Evolutionary conservation across 2,113 vertebrate species (phyloP).

Genomic region (Stigmatopora nigra): DNA sequence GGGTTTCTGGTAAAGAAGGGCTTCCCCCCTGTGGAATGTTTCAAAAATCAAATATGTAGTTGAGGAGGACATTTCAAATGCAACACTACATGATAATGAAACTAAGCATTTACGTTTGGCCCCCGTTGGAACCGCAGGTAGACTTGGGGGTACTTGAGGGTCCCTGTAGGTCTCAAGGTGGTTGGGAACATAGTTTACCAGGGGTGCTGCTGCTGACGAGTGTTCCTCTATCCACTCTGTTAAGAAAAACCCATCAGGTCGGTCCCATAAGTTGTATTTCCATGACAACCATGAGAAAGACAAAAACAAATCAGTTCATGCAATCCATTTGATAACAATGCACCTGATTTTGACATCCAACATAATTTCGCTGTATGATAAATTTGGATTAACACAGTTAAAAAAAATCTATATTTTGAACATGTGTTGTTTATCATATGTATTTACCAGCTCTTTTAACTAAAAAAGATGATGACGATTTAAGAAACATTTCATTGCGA

Average conservation of each 20-base stretch:
- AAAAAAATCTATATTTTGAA: neutral
- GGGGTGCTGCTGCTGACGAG: conserved; percentile 78
- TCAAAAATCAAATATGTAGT: neutral
- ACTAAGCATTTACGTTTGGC: conserved; percentile 59
- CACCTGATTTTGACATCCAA: neutral
- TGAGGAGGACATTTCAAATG: neutral
- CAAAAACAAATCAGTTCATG: conserved; percentile 6
- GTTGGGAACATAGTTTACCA: conserved; percentile 79
- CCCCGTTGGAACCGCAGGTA: conserved; percentile 61
- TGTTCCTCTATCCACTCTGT: conserved; percentile 95
- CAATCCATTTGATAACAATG: conserved; percentile 7
- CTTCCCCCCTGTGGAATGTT: conserved; percentile 74
- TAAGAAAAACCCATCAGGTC: conserved; percentile 19
- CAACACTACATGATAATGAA: neutral
- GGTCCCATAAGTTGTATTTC: conserved; percentile 25
- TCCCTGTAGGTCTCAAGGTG: conserved; percentile 88
- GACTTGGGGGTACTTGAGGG: conserved; percentile 61
- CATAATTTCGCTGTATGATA: neutral
- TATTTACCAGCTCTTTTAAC: neutral
- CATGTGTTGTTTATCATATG: neutral
- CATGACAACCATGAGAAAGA: conserved; percentile 24
- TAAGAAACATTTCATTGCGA: neutral
- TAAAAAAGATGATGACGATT: neutral
- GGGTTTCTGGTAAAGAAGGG: conserved; percentile 97
- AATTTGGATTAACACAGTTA: neutral